These are phyloP conservation scores for Nymphalis c-album DNA, from an alignment of 2,888 invertebrate genomes.

Conservation along the genomic window DNA sequence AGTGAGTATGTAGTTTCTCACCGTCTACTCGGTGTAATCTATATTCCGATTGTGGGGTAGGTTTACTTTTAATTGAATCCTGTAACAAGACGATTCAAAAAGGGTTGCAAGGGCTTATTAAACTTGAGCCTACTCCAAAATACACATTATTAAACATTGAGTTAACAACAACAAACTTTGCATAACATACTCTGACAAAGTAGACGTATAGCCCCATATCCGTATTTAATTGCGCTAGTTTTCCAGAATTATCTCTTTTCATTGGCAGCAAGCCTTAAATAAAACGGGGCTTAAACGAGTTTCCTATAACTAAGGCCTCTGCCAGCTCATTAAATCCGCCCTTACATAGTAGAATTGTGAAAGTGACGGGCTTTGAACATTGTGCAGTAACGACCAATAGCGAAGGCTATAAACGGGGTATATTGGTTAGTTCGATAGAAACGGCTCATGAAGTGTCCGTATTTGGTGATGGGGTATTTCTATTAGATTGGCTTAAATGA, in stretches of 20 bases:
- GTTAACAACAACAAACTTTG: neutral
- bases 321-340: conserved; percentile 50
- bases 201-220: conserved; percentile 23
- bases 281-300: conserved; percentile 55
- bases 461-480: conserved; percentile 35
- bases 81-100: too few species aligned
- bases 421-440: conserved; percentile 28
- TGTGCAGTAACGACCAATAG: conserved; percentile 43
- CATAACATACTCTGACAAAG: neutral
- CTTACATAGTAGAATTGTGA: conserved; percentile 29
- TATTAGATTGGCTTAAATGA: conserved; percentile 37
- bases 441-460: conserved; percentile 30
- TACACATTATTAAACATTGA: neutral
- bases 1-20: too few species aligned
- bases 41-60: too few species aligned
- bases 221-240: conserved; percentile 29
- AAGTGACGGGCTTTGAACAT: conserved; percentile 42
- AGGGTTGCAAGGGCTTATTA: too few species aligned
- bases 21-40: too few species aligned
- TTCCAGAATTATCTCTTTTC: conserved; percentile 39
- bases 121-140: too few species aligned
- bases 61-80: too few species aligned
- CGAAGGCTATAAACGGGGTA: conserved; percentile 42
- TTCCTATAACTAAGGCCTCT: conserved; percentile 42
- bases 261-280: conserved; percentile 66